These are phyloP conservation scores for Pasiphila rectangulata DNA, from an alignment of 2,888 invertebrate genomes.

Conservation along the genomic window DNA sequence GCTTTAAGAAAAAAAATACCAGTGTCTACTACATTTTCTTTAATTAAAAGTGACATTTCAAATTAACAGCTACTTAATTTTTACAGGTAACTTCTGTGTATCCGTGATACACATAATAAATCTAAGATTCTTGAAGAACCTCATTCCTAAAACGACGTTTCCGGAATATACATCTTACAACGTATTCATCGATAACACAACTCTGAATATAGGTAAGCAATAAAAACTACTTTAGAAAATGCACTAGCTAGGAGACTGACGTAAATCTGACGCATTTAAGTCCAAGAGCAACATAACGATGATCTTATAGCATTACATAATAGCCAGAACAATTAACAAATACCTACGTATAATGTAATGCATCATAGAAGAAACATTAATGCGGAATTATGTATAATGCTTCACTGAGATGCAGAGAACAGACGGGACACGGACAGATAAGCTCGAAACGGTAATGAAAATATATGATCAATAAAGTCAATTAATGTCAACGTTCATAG, in stretches of 20 bases:
- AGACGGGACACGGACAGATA: constrained; percentile 34
- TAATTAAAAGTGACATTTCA: no score
- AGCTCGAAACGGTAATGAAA: constrained; percentile 40
- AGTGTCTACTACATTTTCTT: no score
- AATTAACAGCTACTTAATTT: no score
- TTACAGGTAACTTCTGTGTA: no score
- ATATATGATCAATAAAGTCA: constrained; percentile 28
- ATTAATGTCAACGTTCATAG: constrained; percentile 11
- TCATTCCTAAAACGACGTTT: no score
- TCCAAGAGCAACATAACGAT: constrained; percentile 48
- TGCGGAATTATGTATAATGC: neutral
- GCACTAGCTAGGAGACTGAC: constrained; percentile 48
- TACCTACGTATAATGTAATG: constrained; percentile 7
- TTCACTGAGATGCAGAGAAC: neutral
- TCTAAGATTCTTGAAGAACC: no score
- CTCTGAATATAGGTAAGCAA: no score
- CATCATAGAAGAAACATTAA: neutral
- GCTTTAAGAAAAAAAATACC: no score
- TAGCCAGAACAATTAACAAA: constrained; percentile 38
- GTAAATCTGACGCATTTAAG: constrained; percentile 51
- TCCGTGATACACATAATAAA: no score
- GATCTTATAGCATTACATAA: constrained; percentile 41
- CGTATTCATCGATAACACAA: no score
- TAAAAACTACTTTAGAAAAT: no score
- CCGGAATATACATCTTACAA: no score